A percentile compares a stretch with the other conserved stretches of the same genome.
Evolutionary conservation across 2,888 invertebrate species (phyloP).

Genomic region (Catocala sponsa): DNA sequence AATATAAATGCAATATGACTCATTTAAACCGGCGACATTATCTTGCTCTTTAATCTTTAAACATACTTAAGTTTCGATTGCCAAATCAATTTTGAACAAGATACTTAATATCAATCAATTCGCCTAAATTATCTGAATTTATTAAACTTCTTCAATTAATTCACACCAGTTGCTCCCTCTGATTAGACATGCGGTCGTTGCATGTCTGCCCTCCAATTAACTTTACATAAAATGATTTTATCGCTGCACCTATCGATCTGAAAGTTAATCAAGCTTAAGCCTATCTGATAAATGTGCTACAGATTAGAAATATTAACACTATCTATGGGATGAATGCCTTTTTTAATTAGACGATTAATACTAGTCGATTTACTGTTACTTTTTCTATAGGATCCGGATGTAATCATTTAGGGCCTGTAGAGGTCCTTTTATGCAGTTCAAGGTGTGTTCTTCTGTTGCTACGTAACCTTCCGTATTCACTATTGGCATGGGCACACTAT

Average conservation of each 20-base stretch:
- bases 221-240: constrained; percentile 47
- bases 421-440: neutral
- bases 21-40: too few relatives aligned
- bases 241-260: constrained; percentile 49
- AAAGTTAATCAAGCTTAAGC: constrained; percentile 47
- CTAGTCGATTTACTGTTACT: constrained; percentile 17
- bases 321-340: constrained; percentile 21
- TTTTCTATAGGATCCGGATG: constrained; percentile 16
- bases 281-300: constrained; percentile 37
- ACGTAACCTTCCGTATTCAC: too few relatives aligned
- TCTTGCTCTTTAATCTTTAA: too few relatives aligned
- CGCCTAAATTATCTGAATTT: constrained; percentile 25
- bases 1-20: too few relatives aligned
- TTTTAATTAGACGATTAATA: constrained; percentile 21
- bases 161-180: constrained; percentile 15
- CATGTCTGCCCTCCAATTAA: constrained; percentile 51
- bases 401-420: constrained; percentile 12
- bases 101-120: constrained; percentile 3
- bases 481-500: too few relatives aligned
- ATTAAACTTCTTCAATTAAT: constrained; percentile 20
- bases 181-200: constrained; percentile 39
- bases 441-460: constrained; percentile 16
- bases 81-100: neutral
- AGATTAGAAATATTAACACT: constrained; percentile 40
- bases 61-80: neutral